Evolutionary conservation across 2,888 invertebrate species (phyloP), one percentile per base, ranked within the genome.

Genomic region (Andrena minutula): DNA sequence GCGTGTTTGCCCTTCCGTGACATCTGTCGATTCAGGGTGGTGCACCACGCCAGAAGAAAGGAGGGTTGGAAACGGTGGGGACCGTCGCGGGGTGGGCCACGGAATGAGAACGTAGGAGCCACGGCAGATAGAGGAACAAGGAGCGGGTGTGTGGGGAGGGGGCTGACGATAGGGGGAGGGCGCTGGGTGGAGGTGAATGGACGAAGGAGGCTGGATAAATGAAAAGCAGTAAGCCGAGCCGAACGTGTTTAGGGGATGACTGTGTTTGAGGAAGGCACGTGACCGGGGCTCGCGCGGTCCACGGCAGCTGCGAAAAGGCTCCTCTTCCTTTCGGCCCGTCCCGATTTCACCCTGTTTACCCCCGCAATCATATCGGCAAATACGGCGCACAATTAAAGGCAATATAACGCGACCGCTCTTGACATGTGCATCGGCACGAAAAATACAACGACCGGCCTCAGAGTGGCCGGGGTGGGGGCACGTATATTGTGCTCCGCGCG

Each of bases 181-280:
- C 58, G 58, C 53, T 1, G n/a, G 30, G 66, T 23, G 30, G 72
- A 41, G 16, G 56, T 23, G 66, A 70, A 49, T 47, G 53, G 41
- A 53, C 20, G 20, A 23, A 63, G 64, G 47, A 63, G 71, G 20
- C 41, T 58, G 88, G 85, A 81, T 86, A 89, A 91, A 90, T 90
- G 90, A 91, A 91, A 91, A 89, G 90, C 90, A 85, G 90, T 90
- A 90, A 89, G 87, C 89, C 79, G 88, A 89, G 86, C 85, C 83
- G 80, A 86, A 86, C 84, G 88, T 85, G 83, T 85, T 89, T 87
- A 86, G 88, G 86, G 86, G 86, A 79, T 70, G 85, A 71, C 49
- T 74, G 83, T 91, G 81, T 91, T 91, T 91, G 89, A 88, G 84
- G 75, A 88, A 80, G 89, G 79, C 92, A 91, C 91, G 91, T 89